Evolutionary conservation across 2,888 invertebrate species (phyloP).

Genomic region (Drosophila trichaetosa): DNA sequence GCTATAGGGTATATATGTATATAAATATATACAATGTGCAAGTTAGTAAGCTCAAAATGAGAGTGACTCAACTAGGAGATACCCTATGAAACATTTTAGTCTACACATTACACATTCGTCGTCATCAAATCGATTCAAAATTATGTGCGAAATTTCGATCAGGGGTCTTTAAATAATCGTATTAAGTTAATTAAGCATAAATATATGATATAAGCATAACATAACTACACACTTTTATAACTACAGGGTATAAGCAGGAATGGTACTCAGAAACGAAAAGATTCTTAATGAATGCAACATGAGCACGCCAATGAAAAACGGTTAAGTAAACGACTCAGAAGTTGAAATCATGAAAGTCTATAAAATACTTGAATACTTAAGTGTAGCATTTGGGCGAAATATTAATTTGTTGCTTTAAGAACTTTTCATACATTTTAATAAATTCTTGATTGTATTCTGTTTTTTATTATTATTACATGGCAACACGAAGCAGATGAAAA

Average conservation of each 20-base stretch:
- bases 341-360: not conserved
- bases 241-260: conserved; percentile 13
- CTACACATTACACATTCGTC: not conserved
- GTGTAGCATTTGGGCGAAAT: not conserved
- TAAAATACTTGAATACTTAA: not conserved
- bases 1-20: conserved; percentile 19
- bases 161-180: not conserved
- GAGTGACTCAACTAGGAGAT: not conserved
- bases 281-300: conserved; percentile 11
- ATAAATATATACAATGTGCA: not conserved
- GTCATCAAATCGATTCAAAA: not conserved
- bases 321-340: not conserved
- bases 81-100: not conserved
- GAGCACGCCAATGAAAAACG: conserved; percentile 8
- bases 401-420: not conserved
- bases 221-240: not conserved
- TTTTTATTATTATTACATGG: not conserved
- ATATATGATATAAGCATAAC: not conserved
- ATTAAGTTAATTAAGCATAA: not conserved
- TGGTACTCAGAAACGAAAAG: conserved; percentile 7
- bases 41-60: not conserved
- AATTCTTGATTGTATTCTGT: not conserved
- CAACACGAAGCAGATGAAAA: not conserved
- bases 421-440: not conserved
- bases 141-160: not conserved